These are phyloP conservation scores for Chaetorhynchus papuensis DNA, from an alignment of 2,113 vertebrate genomes.

Conservation along the genomic window DNA sequence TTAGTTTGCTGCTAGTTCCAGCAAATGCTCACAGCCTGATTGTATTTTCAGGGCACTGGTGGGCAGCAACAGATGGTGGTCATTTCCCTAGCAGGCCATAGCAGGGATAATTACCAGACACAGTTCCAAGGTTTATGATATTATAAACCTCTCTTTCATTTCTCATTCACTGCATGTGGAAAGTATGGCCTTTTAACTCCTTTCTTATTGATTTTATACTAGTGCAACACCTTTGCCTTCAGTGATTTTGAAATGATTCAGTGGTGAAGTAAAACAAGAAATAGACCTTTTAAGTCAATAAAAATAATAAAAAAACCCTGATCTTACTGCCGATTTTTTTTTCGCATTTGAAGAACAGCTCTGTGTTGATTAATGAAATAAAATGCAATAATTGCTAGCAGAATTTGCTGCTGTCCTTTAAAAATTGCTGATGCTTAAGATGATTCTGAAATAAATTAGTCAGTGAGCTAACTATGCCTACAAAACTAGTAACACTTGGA, in stretches of 20 bases:
- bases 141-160: conserved; percentile 50
- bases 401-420: background rate
- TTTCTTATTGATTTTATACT: conserved; percentile 20
- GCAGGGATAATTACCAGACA: conserved; percentile 12
- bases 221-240: conserved; percentile 6
- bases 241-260: conserved; percentile 26
- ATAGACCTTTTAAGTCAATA: background rate
- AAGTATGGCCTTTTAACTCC: conserved; percentile 7
- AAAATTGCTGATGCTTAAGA: background rate
- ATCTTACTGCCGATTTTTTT: background rate
- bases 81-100: conserved; percentile 49
- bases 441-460: background rate
- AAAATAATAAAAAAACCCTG: background rate
- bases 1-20: background rate
- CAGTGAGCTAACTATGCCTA: background rate
- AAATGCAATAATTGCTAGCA: background rate
- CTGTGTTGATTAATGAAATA: background rate
- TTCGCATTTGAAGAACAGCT: background rate
- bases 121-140: conserved; percentile 52
- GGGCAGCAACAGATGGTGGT: conserved; percentile 60
- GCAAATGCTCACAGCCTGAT: background rate
- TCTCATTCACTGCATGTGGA: conserved; percentile 27
- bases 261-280: background rate
- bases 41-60: conserved; percentile 16
- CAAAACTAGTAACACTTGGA: background rate